A percentile compares a stretch with the other conserved stretches of the same genome.
These are phyloP conservation scores for Synanthedon tipuliformis DNA, from an alignment of 2,888 invertebrate species.

Conservation along the genomic window DNA sequence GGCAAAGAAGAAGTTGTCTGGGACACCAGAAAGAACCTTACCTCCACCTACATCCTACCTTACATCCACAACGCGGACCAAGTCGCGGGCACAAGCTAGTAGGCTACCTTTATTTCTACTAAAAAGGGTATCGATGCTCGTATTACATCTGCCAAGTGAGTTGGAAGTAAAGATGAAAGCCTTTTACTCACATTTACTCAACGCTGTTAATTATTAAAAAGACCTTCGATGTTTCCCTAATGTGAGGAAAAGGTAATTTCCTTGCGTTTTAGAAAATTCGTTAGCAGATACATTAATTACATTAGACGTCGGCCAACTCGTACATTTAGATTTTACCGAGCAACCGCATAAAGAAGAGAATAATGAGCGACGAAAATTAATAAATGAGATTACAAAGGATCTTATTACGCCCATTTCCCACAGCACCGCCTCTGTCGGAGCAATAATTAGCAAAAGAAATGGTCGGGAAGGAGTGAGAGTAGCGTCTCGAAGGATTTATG, in stretches of 20 bases:
- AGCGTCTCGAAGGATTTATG: constrained; percentile 15
- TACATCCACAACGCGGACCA: too few species aligned
- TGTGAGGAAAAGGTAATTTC: not conserved
- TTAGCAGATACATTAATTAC: not conserved
- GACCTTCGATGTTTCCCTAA: not conserved
- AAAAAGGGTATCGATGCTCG: too few species aligned
- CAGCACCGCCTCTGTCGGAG: constrained; percentile 32
- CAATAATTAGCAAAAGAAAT: constrained; percentile 51
- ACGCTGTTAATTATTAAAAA: not conserved
- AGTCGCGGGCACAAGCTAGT: too few species aligned
- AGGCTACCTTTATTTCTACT: too few species aligned
- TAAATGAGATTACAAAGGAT: constrained; percentile 55
- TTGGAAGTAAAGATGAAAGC: too few species aligned
- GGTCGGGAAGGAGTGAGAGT: constrained; percentile 19
- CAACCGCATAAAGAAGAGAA: constrained; percentile 26
- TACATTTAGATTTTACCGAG: constrained; percentile 30
- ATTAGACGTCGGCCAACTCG: constrained; percentile 18
- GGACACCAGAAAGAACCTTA: too few species aligned
- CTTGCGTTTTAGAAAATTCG: not conserved
- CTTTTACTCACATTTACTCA: not conserved
- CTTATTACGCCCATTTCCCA: constrained; percentile 51
- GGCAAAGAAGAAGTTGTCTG: too few species aligned
- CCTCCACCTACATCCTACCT: too few species aligned
- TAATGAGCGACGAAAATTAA: constrained; percentile 39
- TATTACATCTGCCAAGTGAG: too few species aligned